phyloP scores from a whole-genome alignment of 2,797 vertebrate genomes.

The Smutsia temminckii region DNA sequence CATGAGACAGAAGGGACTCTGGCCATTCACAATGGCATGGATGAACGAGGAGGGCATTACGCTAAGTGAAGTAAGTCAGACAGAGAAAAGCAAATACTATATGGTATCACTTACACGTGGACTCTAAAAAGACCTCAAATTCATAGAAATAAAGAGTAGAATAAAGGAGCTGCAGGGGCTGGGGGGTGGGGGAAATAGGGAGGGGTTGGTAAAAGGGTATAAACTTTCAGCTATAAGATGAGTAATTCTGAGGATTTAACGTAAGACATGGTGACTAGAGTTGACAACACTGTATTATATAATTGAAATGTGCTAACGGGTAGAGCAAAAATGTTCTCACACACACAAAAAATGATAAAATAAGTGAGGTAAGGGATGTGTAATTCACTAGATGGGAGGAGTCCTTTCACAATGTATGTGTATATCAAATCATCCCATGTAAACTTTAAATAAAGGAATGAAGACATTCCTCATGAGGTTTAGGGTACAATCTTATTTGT shows the following conservation, averaged over 20 bases:
- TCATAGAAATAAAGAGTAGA: not conserved
- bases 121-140: not conserved
- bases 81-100: not conserved
- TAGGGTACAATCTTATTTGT: not conserved
- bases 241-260: not conserved
- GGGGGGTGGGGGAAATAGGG: not conserved
- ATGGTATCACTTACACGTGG: not conserved
- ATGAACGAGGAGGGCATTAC: not conserved
- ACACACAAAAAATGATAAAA: not conserved
- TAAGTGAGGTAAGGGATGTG: not conserved
- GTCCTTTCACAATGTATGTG: not conserved
- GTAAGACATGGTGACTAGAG: not conserved
- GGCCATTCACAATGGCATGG: not conserved
- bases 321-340: not conserved
- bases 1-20: not conserved
- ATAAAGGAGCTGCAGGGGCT: not conserved
- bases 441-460: not conserved
- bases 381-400: not conserved
- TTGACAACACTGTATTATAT: not conserved
- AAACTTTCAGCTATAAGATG: not conserved
- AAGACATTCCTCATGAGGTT: too few species aligned
- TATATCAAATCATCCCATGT: not conserved
- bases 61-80: not conserved
- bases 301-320: not conserved
- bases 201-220: not conserved